Base-by-base conservation (phyloP, 2,797 vertebrate species). In the Lithobates sylvaticus region DNA sequence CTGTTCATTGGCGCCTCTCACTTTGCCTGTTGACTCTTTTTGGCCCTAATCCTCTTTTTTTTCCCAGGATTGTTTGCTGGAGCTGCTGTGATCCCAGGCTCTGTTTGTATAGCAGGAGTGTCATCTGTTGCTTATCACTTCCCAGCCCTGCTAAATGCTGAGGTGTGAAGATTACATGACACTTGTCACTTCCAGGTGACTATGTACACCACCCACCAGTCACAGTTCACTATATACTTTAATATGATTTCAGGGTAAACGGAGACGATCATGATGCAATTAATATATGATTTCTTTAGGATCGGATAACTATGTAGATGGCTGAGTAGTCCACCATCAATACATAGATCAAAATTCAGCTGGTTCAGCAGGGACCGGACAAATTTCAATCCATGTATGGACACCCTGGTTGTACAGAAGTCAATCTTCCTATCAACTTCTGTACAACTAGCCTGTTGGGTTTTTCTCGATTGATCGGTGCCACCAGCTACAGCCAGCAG, bases 11-110 rank as follows among this genome's bases (percentile, higher is more conserved):
- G n/a, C 23, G 34, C 13, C 64, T 72, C 26, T 23, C 26, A 21
- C 64, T 83, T 79, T 87, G 42, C 72, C 68, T 86, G 34, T 86
- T 81, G 78, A 86, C 29, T 76, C 54, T 50, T 78, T 68, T 44
- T 42, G 36, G 34, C 50, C 68, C 71, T 67, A 78, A 50, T 68
- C 42, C 61, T 42, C 68, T 69, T 74, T 70, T 36, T 80, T 26
- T 74, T 87, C 86, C 86, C 86, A 87, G 81, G 32, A 87, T 87
- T 87, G 86, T 87, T 75, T 87, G 76, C 13, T 13, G 27, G 70
- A 54, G 18, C 77, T 85, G 77, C 69, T 76, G 12, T 84, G 71
- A 80, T 79, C 81, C 61, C 81, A 80, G 26, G 70, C 58, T 84
- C 10, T 87, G 86, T 84, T 83, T 75, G 68, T 68, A 79, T 67